phyloP scores from a whole-genome alignment of 2,113 vertebrate species.

The Gila orcuttii region DNA sequence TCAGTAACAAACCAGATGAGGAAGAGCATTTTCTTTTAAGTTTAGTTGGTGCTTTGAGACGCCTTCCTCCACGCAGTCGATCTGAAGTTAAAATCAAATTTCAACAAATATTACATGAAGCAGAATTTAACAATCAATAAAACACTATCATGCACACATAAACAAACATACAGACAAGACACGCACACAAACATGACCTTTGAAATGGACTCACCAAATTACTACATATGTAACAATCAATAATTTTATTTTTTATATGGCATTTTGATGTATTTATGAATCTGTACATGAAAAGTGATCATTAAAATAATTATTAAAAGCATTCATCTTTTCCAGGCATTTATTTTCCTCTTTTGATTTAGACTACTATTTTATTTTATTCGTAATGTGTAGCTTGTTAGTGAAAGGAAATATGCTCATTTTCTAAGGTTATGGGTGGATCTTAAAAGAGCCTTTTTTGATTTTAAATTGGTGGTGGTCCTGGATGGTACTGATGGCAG shows the following conservation, averaged over 20 bases:
- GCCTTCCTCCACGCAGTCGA: not conserved
- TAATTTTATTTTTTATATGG: too few relatives aligned
- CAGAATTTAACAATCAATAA: not conserved
- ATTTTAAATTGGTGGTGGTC: too few relatives aligned
- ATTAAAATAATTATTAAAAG: not conserved
- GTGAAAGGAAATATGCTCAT: too few relatives aligned
- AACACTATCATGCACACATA: not conserved
- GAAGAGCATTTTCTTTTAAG: not conserved
- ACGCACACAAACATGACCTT: too few relatives aligned
- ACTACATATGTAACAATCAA: too few relatives aligned
- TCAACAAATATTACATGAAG: not conserved
- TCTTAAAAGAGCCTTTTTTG: too few relatives aligned
- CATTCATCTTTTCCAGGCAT: not conserved
- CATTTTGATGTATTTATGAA: too few relatives aligned
- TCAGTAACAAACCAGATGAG: not conserved
- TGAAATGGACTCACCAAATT: too few relatives aligned
- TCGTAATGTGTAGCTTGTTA: too few relatives aligned
- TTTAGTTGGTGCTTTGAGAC: constrained; percentile 1
- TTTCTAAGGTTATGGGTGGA: too few relatives aligned
- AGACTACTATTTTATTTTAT: not conserved
- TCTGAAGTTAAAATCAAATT: not conserved
- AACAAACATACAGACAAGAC: not conserved
- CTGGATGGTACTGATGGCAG: too few relatives aligned
- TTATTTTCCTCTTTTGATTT: not conserved
- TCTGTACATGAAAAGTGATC: not conserved